Percentiles rank a stretch among this genome's conserved stretches.
Evolutionary conservation across 2,113 vertebrate genomes (phyloP).

Genomic region (Atrichornis clamosus): DNA sequence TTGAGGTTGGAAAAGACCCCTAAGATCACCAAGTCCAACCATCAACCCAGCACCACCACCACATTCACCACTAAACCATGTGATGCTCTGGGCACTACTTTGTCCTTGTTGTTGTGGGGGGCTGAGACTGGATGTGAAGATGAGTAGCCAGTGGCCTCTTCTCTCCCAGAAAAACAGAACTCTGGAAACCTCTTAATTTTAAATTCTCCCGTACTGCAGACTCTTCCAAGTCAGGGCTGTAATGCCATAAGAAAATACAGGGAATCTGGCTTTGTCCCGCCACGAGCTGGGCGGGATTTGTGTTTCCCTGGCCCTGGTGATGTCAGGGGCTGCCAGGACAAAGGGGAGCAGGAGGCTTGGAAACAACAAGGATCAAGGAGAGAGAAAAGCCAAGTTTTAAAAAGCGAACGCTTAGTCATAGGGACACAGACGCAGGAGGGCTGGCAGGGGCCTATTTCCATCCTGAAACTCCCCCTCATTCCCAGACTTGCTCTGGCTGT

Average conservation of each 20-base stretch:
- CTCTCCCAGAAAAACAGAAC: not conserved
- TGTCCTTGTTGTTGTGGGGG: fast-evolving
- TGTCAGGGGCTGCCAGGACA: slow-evolving; percentile 18
- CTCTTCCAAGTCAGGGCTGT: not conserved
- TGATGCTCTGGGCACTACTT: not conserved
- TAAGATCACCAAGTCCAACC: not conserved
- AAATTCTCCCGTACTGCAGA: fast-evolving
- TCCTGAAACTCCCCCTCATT: slow-evolving; percentile 43
- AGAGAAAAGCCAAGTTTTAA: slow-evolving; percentile 18
- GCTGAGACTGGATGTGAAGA: not conserved
- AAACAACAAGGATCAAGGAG: not conserved
- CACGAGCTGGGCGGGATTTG: not conserved
- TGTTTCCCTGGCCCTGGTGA: not conserved
- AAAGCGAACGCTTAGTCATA: not conserved
- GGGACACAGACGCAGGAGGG: not conserved
- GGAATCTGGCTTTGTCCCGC: not conserved
- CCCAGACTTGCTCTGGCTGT: slow-evolving; percentile 24
- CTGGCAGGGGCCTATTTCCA: slow-evolving; percentile 42
- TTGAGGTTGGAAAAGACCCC: not conserved
- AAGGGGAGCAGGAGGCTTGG: slow-evolving; percentile 17
- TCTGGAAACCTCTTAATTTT: not conserved
- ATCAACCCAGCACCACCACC: not conserved
- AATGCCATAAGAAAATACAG: not conserved
- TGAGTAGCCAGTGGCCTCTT: not conserved
- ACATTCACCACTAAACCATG: not conserved